Evolutionary conservation across 1,140 invertebrate species (phyloP).

Genomic region (Nilaparvata lugens): DNA sequence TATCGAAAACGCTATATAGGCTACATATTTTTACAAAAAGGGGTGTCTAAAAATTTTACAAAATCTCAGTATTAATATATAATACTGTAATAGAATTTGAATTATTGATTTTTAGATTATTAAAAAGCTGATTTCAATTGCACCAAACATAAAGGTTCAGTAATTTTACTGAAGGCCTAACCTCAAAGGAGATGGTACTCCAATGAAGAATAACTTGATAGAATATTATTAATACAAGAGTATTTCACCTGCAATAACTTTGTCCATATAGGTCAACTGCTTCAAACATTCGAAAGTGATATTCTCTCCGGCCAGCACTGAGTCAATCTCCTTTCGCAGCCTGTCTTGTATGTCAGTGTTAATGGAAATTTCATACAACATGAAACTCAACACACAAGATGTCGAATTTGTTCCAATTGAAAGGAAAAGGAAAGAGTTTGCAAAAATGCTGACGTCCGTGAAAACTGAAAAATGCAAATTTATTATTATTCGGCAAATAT

Average conservation of each 20-base stretch:
- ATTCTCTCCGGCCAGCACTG: background rate
- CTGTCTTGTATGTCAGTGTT: background rate
- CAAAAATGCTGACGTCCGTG: background rate
- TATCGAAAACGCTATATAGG: too few relatives aligned
- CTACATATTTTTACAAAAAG: too few relatives aligned
- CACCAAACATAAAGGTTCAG: too few relatives aligned
- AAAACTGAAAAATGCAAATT: background rate
- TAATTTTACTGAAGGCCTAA: too few relatives aligned
- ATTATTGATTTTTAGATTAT: too few relatives aligned
- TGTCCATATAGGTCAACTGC: background rate
- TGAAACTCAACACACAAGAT: background rate
- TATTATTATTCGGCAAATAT: too few relatives aligned
- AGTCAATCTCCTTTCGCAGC: background rate
- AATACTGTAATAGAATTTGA: too few relatives aligned
- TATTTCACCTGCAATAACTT: background rate
- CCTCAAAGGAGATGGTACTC: too few relatives aligned
- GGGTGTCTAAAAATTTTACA: too few relatives aligned
- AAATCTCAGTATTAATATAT: too few relatives aligned
- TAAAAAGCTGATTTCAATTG: too few relatives aligned
- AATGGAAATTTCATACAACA: background rate
- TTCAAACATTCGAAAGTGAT: background rate
- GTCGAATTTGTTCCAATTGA: background rate
- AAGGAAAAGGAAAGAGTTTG: background rate
- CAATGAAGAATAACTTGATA: background rate
- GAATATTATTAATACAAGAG: background rate